A percentile compares a stretch with the other conserved stretches of the same genome.
Evolutionary conservation across 1,140 invertebrate genomes (phyloP).

Genomic region (Ridgeia piscesae): DNA sequence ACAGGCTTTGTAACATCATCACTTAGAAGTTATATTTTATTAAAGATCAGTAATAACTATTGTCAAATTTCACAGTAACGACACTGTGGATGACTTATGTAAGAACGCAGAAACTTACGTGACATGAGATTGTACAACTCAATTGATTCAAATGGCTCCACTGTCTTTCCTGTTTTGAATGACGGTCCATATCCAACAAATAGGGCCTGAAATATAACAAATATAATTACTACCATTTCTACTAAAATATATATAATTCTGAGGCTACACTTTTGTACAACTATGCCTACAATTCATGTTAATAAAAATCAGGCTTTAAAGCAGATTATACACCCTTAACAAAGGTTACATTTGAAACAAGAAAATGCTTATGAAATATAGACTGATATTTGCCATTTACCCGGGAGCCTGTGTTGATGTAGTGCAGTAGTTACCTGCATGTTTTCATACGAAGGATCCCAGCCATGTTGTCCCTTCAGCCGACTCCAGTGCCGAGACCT

Average conservation of each 20-base stretch:
- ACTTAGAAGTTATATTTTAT: too few species aligned
- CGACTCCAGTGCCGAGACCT: constrained; percentile 32
- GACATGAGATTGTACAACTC: constrained; percentile 31
- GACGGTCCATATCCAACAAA: constrained; percentile 27
- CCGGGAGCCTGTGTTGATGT: too few species aligned
- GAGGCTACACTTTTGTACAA: neutral
- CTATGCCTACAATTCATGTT: neutral
- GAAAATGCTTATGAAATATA: too few species aligned
- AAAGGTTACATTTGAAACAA: too few species aligned
- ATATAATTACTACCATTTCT: neutral
- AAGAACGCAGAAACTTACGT: constrained; percentile 10
- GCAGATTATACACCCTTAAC: too few species aligned
- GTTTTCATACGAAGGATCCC: constrained; percentile 32
- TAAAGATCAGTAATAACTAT: neutral
- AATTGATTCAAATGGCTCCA: constrained; percentile 29
- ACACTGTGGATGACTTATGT: neutral
- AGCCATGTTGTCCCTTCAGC: constrained; percentile 46
- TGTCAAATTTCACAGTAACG: neutral
- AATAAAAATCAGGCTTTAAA: too few species aligned
- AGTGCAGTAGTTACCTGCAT: neutral
- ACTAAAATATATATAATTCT: neutral
- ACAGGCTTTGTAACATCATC: too few species aligned
- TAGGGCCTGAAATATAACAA: constrained; percentile 18
- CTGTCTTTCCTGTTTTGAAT: constrained; percentile 17
- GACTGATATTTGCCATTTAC: too few species aligned